A percentile compares a stretch with the other conserved stretches of the same genome.
phyloP scores from a whole-genome alignment of 2,888 invertebrate genomes.

The Periphyllus acericola region DNA sequence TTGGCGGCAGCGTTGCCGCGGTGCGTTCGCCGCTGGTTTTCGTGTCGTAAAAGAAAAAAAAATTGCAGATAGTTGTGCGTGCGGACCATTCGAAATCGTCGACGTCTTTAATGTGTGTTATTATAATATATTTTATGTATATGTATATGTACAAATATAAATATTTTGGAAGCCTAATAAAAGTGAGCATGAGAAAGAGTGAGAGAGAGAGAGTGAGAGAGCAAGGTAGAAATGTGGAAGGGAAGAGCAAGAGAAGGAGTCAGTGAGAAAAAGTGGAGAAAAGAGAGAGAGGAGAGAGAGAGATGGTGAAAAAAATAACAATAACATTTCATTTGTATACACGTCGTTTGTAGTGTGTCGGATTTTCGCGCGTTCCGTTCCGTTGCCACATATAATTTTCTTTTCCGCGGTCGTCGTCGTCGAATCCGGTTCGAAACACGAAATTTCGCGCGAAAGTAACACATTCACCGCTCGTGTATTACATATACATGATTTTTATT shows the following conservation, averaged over 20 bases:
- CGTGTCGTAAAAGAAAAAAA: constrained; percentile 41
- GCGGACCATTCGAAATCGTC: constrained; percentile 29
- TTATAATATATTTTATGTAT: neutral
- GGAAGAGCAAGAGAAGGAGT: neutral
- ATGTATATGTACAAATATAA: neutral
- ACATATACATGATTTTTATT: neutral
- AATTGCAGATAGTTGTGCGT: constrained; percentile 7
- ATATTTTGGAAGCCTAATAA: neutral
- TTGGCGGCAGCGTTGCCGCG: constrained; percentile 32
- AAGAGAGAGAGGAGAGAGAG: neutral
- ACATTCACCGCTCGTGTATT: neutral
- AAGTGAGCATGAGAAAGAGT: neutral
- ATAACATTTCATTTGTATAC: constrained; percentile 21
- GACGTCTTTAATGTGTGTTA: neutral
- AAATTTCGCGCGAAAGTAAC: constrained; percentile 22
- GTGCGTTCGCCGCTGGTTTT: constrained; percentile 25
- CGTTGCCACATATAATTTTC: neutral
- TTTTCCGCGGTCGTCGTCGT: neutral
- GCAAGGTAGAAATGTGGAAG: neutral
- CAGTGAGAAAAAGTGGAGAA: neutral
- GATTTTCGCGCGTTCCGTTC: constrained; percentile 14
- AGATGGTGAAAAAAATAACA: constrained; percentile 28
- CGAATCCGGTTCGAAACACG: constrained; percentile 10
- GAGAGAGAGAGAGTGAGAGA: neutral
- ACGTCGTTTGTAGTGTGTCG: neutral